These are phyloP conservation scores for Heliconius hortense DNA, from an alignment of 2,888 invertebrate species.

Conservation along the genomic window DNA sequence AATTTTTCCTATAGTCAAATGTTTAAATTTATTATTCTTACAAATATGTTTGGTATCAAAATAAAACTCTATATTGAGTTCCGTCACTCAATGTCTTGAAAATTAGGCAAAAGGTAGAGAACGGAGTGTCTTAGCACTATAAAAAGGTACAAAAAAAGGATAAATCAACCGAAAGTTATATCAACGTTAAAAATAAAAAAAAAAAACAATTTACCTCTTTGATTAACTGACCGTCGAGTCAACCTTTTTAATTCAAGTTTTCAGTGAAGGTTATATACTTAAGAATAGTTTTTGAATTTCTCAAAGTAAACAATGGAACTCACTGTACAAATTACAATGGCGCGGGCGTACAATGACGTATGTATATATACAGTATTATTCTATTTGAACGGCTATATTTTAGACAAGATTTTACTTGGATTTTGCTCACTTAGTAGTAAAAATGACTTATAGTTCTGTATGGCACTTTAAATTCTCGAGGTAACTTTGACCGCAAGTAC, in stretches of 20 bases:
- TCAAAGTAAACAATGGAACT: constrained; percentile 26
- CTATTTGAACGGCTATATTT: not conserved
- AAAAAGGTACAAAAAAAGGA: not conserved
- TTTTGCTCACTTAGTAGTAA: too few species aligned
- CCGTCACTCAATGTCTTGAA: too few species aligned
- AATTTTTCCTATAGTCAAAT: too few species aligned
- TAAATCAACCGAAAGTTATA: not conserved
- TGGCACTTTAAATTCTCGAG: too few species aligned
- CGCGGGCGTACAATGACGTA: constrained; percentile 16
- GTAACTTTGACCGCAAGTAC: too few species aligned
- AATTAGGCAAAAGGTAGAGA: too few species aligned
- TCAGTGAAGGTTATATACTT: constrained; percentile 10
- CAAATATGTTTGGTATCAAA: too few species aligned
- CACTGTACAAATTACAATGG: constrained; percentile 16
- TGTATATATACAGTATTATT: not conserved
- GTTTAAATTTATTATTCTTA: too few species aligned
- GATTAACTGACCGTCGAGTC: not conserved
- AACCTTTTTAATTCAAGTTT: constrained; percentile 7
- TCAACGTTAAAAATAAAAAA: not conserved
- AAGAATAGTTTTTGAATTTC: constrained; percentile 28
- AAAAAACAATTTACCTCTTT: not conserved
- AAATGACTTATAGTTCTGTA: too few species aligned
- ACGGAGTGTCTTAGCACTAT: not conserved
- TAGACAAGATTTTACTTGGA: not conserved
- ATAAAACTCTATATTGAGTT: too few species aligned